A percentile compares a stretch with the other conserved stretches of the same genome.
These are phyloP conservation scores for Periphyllus acericola DNA, from an alignment of 2,888 invertebrate species.

Conservation along the genomic window DNA sequence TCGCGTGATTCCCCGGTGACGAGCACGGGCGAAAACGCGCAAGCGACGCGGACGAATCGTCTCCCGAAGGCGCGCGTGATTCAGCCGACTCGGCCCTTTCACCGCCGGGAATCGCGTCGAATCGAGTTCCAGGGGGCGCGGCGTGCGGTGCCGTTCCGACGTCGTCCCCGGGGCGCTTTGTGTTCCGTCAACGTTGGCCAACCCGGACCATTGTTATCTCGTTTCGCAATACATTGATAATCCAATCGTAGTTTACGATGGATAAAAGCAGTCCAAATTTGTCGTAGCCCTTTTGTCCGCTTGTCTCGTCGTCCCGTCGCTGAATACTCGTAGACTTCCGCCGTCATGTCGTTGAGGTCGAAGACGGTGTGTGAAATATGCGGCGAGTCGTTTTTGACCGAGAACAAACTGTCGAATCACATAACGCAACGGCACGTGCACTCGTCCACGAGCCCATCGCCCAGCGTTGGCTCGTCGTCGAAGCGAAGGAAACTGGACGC, in stretches of 20 bases:
- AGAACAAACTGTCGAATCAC: slow-evolving; percentile 57
- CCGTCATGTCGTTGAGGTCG: slow-evolving; percentile 33
- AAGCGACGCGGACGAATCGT: no score
- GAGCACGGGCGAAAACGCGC: neutral
- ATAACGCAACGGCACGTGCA: slow-evolving; percentile 54
- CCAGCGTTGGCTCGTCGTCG: slow-evolving; percentile 26
- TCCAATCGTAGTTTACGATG: slow-evolving; percentile 37
- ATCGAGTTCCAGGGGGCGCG: no score
- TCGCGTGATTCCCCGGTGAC: neutral
- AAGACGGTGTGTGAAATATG: slow-evolving; percentile 58
- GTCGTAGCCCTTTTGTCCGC: neutral
- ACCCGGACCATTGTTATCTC: slow-evolving; percentile 49
- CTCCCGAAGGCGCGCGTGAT: no score
- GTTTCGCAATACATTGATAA: slow-evolving; percentile 33
- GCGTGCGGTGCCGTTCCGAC: no score
- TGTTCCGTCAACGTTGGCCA: slow-evolving; percentile 5
- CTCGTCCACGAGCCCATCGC: slow-evolving; percentile 33
- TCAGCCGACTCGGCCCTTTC: no score
- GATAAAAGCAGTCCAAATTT: slow-evolving; percentile 42
- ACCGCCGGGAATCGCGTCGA: no score
- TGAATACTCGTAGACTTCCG: no score
- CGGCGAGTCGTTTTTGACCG: slow-evolving; percentile 52
- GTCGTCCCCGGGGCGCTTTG: neutral
- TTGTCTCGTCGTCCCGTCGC: neutral
- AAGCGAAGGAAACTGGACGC: slow-evolving; percentile 48